These are phyloP conservation scores for Andrena chrysosceles DNA, from an alignment of 2,888 invertebrate species.

Conservation along the genomic window DNA sequence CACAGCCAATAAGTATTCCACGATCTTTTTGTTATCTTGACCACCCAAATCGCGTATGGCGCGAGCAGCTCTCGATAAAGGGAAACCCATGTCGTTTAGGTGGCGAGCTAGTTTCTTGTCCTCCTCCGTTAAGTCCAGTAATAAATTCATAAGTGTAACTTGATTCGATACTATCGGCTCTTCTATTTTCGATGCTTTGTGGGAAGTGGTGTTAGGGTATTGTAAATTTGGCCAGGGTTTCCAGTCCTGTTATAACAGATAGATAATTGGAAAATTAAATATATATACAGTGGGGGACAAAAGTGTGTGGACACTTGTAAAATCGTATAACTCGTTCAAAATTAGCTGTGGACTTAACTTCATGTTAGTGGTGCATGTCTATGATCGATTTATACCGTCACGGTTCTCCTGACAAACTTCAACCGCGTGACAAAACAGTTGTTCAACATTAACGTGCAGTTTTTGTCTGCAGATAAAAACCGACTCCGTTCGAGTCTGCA, in stretches of 20 bases:
- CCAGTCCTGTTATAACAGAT: conserved; percentile 77
- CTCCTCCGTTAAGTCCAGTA: conserved; percentile 77
- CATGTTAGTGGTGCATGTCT: too few relatives aligned
- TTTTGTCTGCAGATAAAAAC: too few relatives aligned
- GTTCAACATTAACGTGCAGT: too few relatives aligned
- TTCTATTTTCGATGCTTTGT: conserved; percentile 45
- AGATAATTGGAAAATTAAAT: background rate
- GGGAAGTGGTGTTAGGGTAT: conserved; percentile 73
- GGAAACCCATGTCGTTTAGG: conserved; percentile 95
- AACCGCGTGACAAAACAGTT: too few relatives aligned
- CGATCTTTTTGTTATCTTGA: conserved; percentile 94
- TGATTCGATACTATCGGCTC: conserved; percentile 55
- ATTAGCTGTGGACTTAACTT: too few relatives aligned
- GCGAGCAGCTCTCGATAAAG: conserved; percentile 91
- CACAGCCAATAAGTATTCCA: conserved; percentile 92
- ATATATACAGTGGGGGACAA: background rate
- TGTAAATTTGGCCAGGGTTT: conserved; percentile 82
- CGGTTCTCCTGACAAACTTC: too few relatives aligned
- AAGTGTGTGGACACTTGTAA: too few relatives aligned
- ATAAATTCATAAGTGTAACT: conserved; percentile 64
- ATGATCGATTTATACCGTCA: too few relatives aligned
- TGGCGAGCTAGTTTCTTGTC: conserved; percentile 89
- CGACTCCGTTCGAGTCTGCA: too few relatives aligned
- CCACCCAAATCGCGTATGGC: conserved; percentile 91
- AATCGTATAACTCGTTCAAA: too few relatives aligned